Base-by-base conservation (phyloP, 64 coral and sea anemone species). In the Montipora cactus region DNA sequence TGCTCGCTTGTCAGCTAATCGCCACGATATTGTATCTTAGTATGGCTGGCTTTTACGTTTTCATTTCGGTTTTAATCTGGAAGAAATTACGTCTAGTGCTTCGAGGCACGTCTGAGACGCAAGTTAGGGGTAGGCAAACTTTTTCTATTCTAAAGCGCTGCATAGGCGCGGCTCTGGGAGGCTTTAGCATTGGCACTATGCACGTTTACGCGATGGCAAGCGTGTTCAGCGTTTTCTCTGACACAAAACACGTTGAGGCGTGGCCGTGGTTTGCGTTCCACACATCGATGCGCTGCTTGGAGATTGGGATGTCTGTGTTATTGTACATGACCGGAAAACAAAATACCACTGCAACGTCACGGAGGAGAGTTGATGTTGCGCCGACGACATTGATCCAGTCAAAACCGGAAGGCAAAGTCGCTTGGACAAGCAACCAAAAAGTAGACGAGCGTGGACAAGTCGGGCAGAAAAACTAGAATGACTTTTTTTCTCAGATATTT, bases 201-300 rank as follows among this genome's bases (percentile, higher is more conserved):
- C 81, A 95, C 4, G 8, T 91, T 2, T 95, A 91, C 76, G 81
- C 71, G 2, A 59, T 91, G 59, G 5, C 49, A 44, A 77, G 89
- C 20, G 51, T 95, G 10, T 49, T 87, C 51, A 84, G 89, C 0
- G 81, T 87, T 81, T 95, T 80, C 57, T 79, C 89, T 21, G 49
- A 72, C 20, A 67, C 49, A 8, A 18, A 47, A 59, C n/a, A 13
- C 75, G 67, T 95, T 75, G 47, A 88, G 11, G 74, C 80, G 14
- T 95, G 93, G 93, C 81, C 80, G 13, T 95, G 93, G 93, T 91
- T 75, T 76, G 45, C 47, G 8, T 95, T 87, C 44, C 84, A 51
- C 20, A 90, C 88, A 4, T 51, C 67, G 16, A 80, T 79, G 75
- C 73, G 92, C 1, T 47, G 85, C 11, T 47, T 93, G 2, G 92